Percentiles rank a stretch among this genome's conserved stretches.
These are phyloP conservation scores for Yponomeuta cagnagella DNA, from an alignment of 2,888 invertebrate genomes.

Conservation along the genomic window DNA sequence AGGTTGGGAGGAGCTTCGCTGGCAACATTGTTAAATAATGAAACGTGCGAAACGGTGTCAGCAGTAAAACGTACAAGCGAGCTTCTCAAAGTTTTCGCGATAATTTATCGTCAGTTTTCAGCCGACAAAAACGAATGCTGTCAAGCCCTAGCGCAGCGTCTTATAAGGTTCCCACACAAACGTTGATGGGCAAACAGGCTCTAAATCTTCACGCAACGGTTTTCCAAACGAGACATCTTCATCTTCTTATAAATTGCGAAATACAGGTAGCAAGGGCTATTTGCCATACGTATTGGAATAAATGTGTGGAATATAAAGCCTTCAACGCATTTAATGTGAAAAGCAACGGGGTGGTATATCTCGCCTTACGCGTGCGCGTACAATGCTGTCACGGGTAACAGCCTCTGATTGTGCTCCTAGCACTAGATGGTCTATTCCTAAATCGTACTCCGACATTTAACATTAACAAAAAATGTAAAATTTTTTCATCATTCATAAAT, in stretches of 20 bases:
- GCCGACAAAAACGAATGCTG: not conserved
- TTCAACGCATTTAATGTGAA: constrained; percentile 36
- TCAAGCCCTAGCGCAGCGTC: not conserved
- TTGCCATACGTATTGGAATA: constrained; percentile 1
- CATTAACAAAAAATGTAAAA: too few species aligned
- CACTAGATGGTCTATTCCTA: not conserved
- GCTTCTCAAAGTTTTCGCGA: not conserved
- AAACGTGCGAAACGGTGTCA: not conserved
- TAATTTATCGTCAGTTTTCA: not conserved
- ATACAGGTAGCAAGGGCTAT: not conserved
- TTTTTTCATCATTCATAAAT: too few species aligned
- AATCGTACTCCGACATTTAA: not conserved
- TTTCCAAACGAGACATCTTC: constrained; percentile 1
- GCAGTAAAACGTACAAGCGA: not conserved
- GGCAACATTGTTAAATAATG: constrained; percentile 7
- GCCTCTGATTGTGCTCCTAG: not conserved
- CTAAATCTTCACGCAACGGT: constrained; percentile 1
- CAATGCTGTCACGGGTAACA: not conserved
- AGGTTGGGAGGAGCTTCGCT: constrained; percentile 20
- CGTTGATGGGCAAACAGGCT: not conserved
- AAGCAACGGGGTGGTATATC: constrained; percentile 46
- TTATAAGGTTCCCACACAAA: not conserved
- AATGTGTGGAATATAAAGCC: constrained; percentile 42
- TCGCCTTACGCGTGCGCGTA: constrained; percentile 22
- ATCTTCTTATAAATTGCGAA: not conserved